Base-by-base conservation (phyloP, 2,888 invertebrate species). In the Lasioglossum pauxillum region DNA sequence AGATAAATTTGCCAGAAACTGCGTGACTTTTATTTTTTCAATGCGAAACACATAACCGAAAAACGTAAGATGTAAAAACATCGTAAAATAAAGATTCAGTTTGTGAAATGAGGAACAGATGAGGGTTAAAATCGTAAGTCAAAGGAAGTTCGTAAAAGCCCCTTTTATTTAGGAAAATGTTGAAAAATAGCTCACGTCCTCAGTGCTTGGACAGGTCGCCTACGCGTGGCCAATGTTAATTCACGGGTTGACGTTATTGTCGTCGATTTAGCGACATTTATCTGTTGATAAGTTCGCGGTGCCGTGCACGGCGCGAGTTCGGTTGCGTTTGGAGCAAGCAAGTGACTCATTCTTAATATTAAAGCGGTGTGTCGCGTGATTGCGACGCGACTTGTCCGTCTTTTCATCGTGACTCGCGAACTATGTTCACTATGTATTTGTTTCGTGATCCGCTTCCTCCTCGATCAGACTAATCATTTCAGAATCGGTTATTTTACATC, bases 321-420 rank as follows among this genome's bases (percentile, higher is more conserved):
- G 80, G 67, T 75, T 76, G 53, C 73, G 73, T 78, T 87, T 81
- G 74, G 76, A 81, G 46, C 27, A 44, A 53, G 44, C 14, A 44
- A 14, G 53, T 87, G 87, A 87, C 69, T 87, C 87, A 87, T 69
- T 86, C 83, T 87, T 76, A 83, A 87, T 83, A 78, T 87, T 87
- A 81, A 87, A 87, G 75, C 44, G 87, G 44, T 31, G 46, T 31
- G 71, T 78, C 44, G 78, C 60, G 46, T 60, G 83, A 83, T 83
- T 53, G 74, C 44, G 64, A 35, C 73, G 46, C 75, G 60, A 31
- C 81, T 19, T 19, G 23, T 53, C 35, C 27, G 12, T 49, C 49
- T 35, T 49, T 73, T 73, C 7, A 44, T 16, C 16, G 49, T 31
- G 19, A 31, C n/a, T 72, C 44, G 41, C 71, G 44, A 44, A 10